Evolutionary conservation across 2,113 vertebrate genomes (phyloP).

Genomic region (Cheilinus undulatus): DNA sequence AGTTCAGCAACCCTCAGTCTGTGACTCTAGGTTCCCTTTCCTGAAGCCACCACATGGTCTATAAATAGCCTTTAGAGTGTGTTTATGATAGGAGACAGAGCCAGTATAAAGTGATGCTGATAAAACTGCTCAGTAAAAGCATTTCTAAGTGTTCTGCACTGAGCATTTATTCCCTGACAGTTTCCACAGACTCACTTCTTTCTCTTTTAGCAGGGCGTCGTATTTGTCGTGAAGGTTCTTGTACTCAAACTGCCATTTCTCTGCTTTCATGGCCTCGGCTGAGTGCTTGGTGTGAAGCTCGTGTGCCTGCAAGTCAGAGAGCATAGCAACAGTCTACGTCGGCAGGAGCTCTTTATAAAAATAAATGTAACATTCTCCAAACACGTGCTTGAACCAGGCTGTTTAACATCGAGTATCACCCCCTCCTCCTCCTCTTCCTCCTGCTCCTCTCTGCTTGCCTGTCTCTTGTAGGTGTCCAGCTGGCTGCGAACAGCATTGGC

Average conservation of each 20-base stretch:
- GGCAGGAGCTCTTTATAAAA: conserved; percentile 1
- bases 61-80: background rate
- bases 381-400: conserved; percentile 36
- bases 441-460: conserved; percentile 76
- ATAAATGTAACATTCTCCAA: conserved; percentile 23
- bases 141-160: background rate
- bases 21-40: background rate
- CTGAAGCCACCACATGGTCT: background rate
- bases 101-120: background rate
- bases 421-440: background rate
- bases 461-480: conserved; percentile 89
- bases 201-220: conserved; percentile 88
- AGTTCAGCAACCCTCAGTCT: no score
- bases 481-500: conserved; percentile 85
- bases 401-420: conserved; percentile 45
- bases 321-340: conserved; percentile 26
- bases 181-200: conserved; percentile 85
- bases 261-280: conserved; percentile 89
- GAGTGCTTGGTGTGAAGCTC: conserved; percentile 88
- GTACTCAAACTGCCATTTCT: conserved; percentile 94
- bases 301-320: conserved; percentile 82
- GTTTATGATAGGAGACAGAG: background rate
- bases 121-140: background rate
- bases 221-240: conserved; percentile 90
- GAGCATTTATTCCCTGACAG: background rate